phyloP scores from a whole-genome alignment of 2,888 invertebrate genomes.

The Dicroscelio sp. region DNA sequence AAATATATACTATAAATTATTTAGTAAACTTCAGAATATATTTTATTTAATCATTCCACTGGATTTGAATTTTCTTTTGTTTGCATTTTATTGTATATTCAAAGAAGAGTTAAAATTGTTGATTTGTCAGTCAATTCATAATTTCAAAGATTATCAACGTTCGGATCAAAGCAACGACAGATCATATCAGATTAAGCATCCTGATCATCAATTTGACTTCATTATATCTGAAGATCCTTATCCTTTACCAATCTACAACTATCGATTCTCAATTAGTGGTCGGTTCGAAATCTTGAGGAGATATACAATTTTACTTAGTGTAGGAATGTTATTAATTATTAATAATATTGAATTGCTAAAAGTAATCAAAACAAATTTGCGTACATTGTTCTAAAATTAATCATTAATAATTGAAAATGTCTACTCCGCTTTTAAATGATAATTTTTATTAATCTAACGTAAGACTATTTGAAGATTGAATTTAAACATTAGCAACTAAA shows the following conservation, averaged over 20 bases:
- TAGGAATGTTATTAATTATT: neutral
- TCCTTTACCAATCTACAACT: slow-evolving; percentile 40
- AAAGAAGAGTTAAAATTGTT: slow-evolving; percentile 36
- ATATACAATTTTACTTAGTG: neutral
- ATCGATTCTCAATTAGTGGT: slow-evolving; percentile 72
- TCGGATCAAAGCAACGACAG: slow-evolving; percentile 70
- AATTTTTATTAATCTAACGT: too few relatives aligned
- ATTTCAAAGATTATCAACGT: slow-evolving; percentile 57
- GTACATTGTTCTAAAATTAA: too few relatives aligned
- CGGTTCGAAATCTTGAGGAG: slow-evolving; percentile 39
- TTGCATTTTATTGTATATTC: too few relatives aligned
- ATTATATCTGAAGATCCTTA: slow-evolving; percentile 67
- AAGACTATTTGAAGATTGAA: too few relatives aligned
- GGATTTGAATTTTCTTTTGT: neutral
- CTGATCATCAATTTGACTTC: slow-evolving; percentile 70
- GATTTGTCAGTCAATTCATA: slow-evolving; percentile 41
- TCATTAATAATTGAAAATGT: too few relatives aligned
- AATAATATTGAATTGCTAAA: too few relatives aligned
- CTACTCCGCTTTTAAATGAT: too few relatives aligned
- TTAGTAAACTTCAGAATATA: neutral
- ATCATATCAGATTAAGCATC: slow-evolving; percentile 68
- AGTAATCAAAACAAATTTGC: too few relatives aligned
- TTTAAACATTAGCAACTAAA: slow-evolving; percentile 6
- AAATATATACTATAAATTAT: too few relatives aligned
- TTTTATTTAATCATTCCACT: neutral